A percentile compares a stretch with the other conserved stretches of the same genome.
These are phyloP conservation scores for Platorchestia sp. DNA, from an alignment of 1,140 invertebrate species.

Conservation along the genomic window DNA sequence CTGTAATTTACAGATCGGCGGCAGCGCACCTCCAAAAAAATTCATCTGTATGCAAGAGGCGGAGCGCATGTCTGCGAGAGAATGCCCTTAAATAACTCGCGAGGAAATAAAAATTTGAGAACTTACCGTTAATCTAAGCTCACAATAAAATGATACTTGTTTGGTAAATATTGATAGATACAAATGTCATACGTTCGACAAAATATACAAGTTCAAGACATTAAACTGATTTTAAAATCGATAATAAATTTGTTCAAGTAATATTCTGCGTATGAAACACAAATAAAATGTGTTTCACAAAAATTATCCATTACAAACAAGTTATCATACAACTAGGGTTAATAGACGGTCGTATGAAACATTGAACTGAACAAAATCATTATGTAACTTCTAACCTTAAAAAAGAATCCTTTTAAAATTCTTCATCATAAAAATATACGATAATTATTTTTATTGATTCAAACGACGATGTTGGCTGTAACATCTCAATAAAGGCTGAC, in stretches of 20 bases:
- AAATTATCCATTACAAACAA: not conserved
- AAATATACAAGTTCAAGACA: not conserved
- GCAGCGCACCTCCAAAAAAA: not conserved
- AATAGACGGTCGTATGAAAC: not conserved
- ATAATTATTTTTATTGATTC: not conserved
- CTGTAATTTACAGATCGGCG: not conserved
- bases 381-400: too few relatives aligned
- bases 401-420: too few relatives aligned
- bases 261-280: not conserved
- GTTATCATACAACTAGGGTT: not conserved
- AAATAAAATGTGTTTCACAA: not conserved
- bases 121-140: not conserved
- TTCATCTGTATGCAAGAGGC: not conserved
- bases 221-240: not conserved
- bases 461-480: not conserved
- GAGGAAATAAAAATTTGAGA: not conserved
- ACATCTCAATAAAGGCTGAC: not conserved
- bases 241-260: not conserved
- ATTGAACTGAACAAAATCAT: too few relatives aligned
- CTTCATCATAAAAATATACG: not conserved
- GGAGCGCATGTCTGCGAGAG: not conserved
- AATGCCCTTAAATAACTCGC: not conserved
- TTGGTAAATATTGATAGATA: not conserved
- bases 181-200: not conserved
- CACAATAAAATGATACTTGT: not conserved